These are phyloP conservation scores for Himalopsyche kuldschensis DNA, from an alignment of 2,888 invertebrate genomes.

Conservation along the genomic window DNA sequence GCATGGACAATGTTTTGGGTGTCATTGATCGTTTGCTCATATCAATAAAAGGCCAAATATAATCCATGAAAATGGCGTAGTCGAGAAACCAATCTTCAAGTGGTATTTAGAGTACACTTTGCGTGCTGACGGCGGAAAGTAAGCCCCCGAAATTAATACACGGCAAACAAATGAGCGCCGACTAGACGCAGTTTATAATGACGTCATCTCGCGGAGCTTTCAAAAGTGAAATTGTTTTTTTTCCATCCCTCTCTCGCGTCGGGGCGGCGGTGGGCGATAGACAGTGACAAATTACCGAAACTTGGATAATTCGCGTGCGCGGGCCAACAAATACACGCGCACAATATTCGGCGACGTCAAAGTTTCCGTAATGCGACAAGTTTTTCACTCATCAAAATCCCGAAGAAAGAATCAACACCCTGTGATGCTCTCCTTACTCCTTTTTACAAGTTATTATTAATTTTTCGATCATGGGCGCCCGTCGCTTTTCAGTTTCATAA, in stretches of 20 bases:
- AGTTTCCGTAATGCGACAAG: conserved; percentile 17
- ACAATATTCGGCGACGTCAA: conserved; percentile 14
- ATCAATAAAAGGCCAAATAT: not conserved
- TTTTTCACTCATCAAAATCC: conserved; percentile 34
- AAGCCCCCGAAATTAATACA: conserved; percentile 23
- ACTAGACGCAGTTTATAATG: conserved; percentile 34
- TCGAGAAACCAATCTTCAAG: not conserved
- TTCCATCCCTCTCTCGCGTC: not conserved
- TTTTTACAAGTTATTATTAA: not conserved
- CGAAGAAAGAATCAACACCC: conserved; percentile 31
- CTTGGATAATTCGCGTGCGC: conserved; percentile 12
- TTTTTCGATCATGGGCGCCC: no score
- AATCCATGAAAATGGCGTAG: not conserved
- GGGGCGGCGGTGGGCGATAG: conserved; percentile 9
- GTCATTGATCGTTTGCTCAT: not conserved
- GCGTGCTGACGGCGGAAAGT: not conserved
- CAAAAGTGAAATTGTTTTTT: conserved; percentile 33
- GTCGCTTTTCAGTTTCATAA: no score
- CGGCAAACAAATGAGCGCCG: conserved; percentile 29
- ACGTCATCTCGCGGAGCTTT: conserved; percentile 22
- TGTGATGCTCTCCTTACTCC: conserved; percentile 17
- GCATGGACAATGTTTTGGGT: not conserved
- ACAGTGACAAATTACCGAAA: conserved; percentile 38
- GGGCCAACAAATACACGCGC: not conserved
- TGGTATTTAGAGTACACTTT: not conserved